phyloP scores from a whole-genome alignment of 35 echinoderm and acorn worm genomes.

The Chiridota heheva region DNA sequence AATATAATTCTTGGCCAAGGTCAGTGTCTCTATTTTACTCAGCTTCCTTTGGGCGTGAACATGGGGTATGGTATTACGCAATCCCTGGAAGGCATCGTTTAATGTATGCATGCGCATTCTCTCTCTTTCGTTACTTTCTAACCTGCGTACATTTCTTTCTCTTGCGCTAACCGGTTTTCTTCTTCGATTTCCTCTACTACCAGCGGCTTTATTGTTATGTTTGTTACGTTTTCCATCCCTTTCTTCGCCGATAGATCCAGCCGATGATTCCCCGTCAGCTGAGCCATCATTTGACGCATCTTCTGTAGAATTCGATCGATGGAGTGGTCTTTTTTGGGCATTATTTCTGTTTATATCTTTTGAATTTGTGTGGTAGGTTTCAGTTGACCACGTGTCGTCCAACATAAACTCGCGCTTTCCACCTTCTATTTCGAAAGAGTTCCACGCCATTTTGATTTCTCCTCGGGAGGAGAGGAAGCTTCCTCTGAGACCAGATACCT shows the following conservation, averaged over 20 bases:
- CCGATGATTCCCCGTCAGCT: constrained; percentile 80
- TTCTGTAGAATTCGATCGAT: constrained; percentile 74
- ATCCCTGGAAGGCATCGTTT: constrained; percentile 96
- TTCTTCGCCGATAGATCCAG: constrained; percentile 76
- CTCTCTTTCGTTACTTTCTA: constrained; percentile 98
- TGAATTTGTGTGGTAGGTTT: not conserved
- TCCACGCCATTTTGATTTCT: constrained; percentile 40
- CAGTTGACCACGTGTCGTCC: constrained; percentile 34
- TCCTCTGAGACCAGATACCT: too few species aligned
- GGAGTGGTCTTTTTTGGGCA: constrained; percentile 67
- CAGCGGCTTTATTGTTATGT: constrained; percentile 35
- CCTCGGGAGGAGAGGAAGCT: too few species aligned
- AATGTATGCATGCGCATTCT: constrained; percentile 97
- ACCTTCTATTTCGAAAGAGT: constrained; percentile 19
- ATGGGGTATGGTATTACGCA: constrained; percentile 98
- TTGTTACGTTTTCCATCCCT: constrained; percentile 39
- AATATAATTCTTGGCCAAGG: constrained; percentile 95
- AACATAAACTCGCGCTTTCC: not conserved
- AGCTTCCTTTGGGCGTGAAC: constrained; percentile 91
- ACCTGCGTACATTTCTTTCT: constrained; percentile 83
- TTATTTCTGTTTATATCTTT: constrained; percentile 5
- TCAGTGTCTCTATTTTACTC: constrained; percentile 95
- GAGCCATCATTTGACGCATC: constrained; percentile 89
- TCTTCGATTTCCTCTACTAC: constrained; percentile 53
- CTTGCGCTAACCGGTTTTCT: constrained; percentile 79